Evolutionary conservation across 2,888 invertebrate species (phyloP), one percentile per base, ranked within the genome.

Genomic region (Smittia sp.): DNA sequence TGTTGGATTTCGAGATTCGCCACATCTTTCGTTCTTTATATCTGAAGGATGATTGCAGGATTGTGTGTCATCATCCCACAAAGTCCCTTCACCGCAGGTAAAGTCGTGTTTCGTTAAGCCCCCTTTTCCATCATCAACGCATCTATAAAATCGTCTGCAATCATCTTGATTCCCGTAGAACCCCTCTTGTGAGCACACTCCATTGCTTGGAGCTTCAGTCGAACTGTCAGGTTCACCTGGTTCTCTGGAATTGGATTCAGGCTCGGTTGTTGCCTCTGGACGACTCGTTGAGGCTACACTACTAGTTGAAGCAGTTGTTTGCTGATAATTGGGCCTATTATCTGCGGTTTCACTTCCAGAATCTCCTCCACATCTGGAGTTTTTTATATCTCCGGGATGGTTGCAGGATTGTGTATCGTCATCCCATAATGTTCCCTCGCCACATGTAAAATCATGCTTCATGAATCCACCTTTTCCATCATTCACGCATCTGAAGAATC

Each of bases 371-470:
- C 74, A 69, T 13, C 46, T 32, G 1, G 18, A 9, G 32, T 65
- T 63, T 18, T 25, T 39, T 25, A 73, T 65, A 13, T 73, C 73
- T 46, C 22, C 79, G 20, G 81, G 81, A 76, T 82, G 80, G 70
- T 81, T 82, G 73, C 82, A 82, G 0, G 80, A 80, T 74, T 80
- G 79, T 1, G 79, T 67, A 9, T 80, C 78, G 70, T 84, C 82
- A 77, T 89, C 88, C 89, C 90, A 90, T n/a, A 86, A 85, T 0
- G 90, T 90, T 39, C 88, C 89, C 74, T 85, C 85, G 0, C 87
- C 87, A 77, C 90, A 90, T 70, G 83, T 80, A 77, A 89, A 89
- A 67, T 88, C 86, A 77, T 86, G 86, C 77, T 84, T 86, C 0
- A 80, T 84, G 74, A 80, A 85, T 20, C 82, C 83, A 27, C 83